These are phyloP conservation scores for Ailurus styani DNA, from an alignment of 2,113 vertebrate genomes.

Conservation along the genomic window DNA sequence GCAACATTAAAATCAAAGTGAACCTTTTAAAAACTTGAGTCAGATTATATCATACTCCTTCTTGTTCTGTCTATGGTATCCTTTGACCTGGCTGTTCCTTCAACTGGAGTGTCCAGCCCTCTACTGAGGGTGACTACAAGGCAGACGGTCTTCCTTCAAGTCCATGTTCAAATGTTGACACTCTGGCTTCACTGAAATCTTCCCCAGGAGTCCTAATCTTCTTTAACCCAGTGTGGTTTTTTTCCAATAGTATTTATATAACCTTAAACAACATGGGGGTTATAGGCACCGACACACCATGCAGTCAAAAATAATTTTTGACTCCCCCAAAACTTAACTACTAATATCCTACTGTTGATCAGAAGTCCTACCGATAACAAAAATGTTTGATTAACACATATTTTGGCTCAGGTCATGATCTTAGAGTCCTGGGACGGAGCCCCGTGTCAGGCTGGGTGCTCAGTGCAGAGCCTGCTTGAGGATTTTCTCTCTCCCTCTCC, in stretches of 20 bases:
- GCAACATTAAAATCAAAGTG: neutral
- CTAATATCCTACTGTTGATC: neutral
- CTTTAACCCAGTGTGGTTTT: neutral
- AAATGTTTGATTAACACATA: neutral
- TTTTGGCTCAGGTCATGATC: neutral
- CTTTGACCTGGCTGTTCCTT: neutral
- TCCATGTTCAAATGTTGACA: neutral
- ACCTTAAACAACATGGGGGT: neutral
- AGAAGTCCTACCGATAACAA: neutral
- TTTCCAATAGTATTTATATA: neutral
- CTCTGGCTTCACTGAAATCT: neutral
- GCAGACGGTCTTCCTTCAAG: neutral
- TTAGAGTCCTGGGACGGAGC: neutral
- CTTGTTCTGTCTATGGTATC: neutral
- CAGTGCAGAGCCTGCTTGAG: neutral
- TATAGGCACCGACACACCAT: neutral
- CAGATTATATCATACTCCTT: neutral
- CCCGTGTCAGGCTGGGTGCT: neutral
- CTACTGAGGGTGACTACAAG: neutral
- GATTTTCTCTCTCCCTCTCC: neutral
- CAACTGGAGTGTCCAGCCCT: neutral
- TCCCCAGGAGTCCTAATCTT: neutral
- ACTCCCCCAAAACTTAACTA: neutral
- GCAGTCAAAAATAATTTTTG: neutral
- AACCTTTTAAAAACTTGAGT: neutral